Conservation (phyloP, 2,888 invertebrate genomes). For the Epinotia ramella region DNA sequence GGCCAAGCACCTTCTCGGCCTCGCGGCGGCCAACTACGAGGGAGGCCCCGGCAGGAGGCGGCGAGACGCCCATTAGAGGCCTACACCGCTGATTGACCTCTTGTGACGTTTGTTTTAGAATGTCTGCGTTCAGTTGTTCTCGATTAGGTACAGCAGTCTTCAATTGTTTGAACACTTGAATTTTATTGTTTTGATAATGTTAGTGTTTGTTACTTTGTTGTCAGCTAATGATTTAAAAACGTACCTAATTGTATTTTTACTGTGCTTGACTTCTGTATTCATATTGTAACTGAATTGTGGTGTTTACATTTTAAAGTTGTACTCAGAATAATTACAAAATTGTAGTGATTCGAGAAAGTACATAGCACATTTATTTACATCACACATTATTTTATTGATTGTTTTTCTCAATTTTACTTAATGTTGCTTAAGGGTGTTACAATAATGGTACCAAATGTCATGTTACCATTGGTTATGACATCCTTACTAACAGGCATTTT, state of each 20-base stretch:
- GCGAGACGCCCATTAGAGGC: conserved; percentile 83
- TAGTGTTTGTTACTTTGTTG: not conserved
- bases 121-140: not conserved
- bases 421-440: conserved; percentile 3
- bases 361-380: not conserved
- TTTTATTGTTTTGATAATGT: not conserved
- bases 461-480: conserved; percentile 19
- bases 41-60: conserved; percentile 96
- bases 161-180: not conserved
- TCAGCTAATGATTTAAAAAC: not conserved
- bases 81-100: conserved; percentile 25
- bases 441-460: conserved; percentile 41
- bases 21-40: conserved; percentile 95
- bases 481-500: not conserved
- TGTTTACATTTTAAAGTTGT: not conserved
- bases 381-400: not conserved
- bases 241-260: not conserved
- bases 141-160: not conserved
- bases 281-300: not conserved
- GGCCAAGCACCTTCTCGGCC: conserved; percentile 96
- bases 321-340: no score
- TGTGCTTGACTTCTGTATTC: not conserved
- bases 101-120: conserved; percentile 22
- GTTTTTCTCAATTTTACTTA: not conserved
- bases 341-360: no score